A percentile compares a stretch with the other conserved stretches of the same genome.
These are phyloP conservation scores for Chlorops oryzae DNA, from an alignment of 1,140 invertebrate species.

Conservation along the genomic window DNA sequence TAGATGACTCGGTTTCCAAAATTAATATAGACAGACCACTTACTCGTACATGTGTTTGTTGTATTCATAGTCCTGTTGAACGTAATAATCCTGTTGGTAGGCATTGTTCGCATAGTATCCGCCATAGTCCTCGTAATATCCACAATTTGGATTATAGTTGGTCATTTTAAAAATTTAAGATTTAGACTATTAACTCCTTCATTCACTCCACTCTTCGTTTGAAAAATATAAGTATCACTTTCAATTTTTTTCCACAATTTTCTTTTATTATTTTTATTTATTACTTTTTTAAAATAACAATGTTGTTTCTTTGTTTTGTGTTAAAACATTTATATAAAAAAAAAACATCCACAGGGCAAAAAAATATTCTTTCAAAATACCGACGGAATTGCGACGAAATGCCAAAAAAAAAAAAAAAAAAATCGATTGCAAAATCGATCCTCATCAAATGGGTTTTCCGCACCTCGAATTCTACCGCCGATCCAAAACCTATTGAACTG, in stretches of 20 bases:
- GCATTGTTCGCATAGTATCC: constrained; percentile 37
- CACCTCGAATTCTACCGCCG: too few species aligned
- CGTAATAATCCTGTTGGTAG: constrained; percentile 46
- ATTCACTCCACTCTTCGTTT: neutral
- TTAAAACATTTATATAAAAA: too few species aligned
- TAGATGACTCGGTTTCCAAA: too few species aligned
- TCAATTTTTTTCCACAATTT: neutral
- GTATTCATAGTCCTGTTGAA: constrained; percentile 45
- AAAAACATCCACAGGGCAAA: too few species aligned
- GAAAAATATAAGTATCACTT: neutral
- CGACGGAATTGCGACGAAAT: too few species aligned
- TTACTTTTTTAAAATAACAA: neutral
- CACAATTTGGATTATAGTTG: constrained; percentile 47
- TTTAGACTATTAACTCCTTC: neutral
- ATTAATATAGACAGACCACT: too few species aligned
- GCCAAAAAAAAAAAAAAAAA: too few species aligned
- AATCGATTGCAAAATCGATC: too few species aligned
- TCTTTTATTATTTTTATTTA: neutral
- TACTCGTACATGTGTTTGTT: constrained; percentile 45
- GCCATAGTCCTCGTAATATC: constrained; percentile 45
- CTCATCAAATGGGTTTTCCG: too few species aligned
- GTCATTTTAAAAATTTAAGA: constrained; percentile 25
- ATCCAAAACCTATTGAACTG: too few species aligned
- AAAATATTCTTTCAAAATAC: too few species aligned
- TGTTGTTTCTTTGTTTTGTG: neutral